Base-by-base conservation (phyloP, 2,888 invertebrate genomes). In the Falcaria lacertinaria region DNA sequence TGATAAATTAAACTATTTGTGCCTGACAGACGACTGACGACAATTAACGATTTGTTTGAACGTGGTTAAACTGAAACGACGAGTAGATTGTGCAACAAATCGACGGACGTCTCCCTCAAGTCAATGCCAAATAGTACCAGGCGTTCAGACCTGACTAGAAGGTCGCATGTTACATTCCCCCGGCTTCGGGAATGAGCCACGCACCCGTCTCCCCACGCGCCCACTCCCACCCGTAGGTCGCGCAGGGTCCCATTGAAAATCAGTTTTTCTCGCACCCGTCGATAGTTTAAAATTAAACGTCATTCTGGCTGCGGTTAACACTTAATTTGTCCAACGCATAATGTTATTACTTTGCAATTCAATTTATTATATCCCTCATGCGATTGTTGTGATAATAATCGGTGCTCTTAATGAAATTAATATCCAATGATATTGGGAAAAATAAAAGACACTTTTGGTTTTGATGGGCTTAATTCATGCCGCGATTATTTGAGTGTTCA, bases 81-180 rank as follows among this genome's bases (percentile, higher is more conserved):
- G 34, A 22, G 45, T 50, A 54, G 60, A 69, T 68, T 68, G 62
- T 48, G 46, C 65, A 60, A 66, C 67, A 69, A 70, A 67, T 74
- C 74, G 69, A 62, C 60, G 52, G 62, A 69, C 67, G 64, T 66
- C 77, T 80, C 70, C 72, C 71, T 71, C 74, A 75, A 87, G 80
- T 88, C 89, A 89, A 89, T 89, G 89, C 89, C 89, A 89, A 89
- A 79, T 85, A 76, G 74, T 82, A 89, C 88, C 69, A 89, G 87
- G 89, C 62, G 49, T 41, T 19, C 72, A 83, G 67, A 64, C 72
- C 48, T 33, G 33, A 43, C 39, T 43, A 72, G 77, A 64, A 77
- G 71, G 64, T 64, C 55, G 44, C 42, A 55, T n/a, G n/a, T 80
- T 77, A 74, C 74, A 77, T 54, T 55, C 53, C 52, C 54, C 48